phyloP scores from a whole-genome alignment of 2,888 invertebrate species.

The Eustalomyia histrio region DNA sequence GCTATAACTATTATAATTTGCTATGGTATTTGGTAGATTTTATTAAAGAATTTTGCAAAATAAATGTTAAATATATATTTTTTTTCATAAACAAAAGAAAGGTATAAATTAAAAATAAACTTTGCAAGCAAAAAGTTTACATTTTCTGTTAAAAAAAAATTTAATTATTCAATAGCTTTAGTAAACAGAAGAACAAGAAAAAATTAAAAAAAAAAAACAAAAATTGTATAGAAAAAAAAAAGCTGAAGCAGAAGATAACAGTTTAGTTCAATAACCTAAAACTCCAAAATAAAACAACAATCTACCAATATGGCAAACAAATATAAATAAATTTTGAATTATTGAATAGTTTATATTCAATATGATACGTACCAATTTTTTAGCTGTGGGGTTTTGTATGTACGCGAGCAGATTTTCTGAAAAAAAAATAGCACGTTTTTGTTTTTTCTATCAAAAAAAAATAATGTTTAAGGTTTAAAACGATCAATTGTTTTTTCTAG shows the following conservation, averaged over 20 bases:
- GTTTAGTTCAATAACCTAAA: constrained; percentile 60
- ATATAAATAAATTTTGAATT: constrained; percentile 7
- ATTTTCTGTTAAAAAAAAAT: constrained; percentile 8
- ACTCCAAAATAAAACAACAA: constrained; percentile 3
- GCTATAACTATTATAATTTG: neutral
- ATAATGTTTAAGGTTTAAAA: neutral
- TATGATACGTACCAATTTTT: constrained; percentile 49
- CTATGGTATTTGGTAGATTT: neutral
- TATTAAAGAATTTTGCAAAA: constrained; percentile 3
- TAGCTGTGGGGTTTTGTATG: constrained; percentile 36
- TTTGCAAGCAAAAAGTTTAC: neutral
- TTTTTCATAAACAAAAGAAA: constrained; percentile 9
- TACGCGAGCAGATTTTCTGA: neutral
- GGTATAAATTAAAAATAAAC: neutral
- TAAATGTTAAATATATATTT: neutral
- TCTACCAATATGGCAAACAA: constrained; percentile 9
- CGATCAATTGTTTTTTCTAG: neutral
- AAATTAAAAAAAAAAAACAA: neutral
- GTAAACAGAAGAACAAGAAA: neutral
- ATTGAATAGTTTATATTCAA: constrained; percentile 21
- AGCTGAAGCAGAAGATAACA: constrained; percentile 22
- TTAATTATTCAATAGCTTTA: constrained; percentile 4
- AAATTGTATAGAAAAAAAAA: constrained; percentile 3
- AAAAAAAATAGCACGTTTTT: constrained; percentile 8
- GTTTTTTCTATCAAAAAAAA: neutral